Evolutionary conservation across 2,888 invertebrate species (phyloP).

Genomic region (Eupeodes latifasciatus): DNA sequence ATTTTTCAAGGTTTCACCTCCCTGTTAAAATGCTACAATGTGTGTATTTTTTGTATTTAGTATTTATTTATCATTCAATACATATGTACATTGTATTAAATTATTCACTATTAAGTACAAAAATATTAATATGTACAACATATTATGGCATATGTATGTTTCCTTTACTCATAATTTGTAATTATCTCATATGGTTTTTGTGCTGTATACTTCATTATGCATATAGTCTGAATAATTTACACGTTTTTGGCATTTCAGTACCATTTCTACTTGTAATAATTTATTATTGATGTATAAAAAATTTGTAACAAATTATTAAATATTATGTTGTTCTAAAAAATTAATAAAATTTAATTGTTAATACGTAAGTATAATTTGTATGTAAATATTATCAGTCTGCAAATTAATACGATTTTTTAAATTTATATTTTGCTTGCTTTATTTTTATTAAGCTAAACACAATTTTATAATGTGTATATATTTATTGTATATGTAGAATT

Average conservation of each 20-base stretch:
- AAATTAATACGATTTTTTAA: slow-evolving; percentile 68
- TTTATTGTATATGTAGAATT: slow-evolving; percentile 28
- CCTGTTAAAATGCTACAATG: slow-evolving; percentile 7
- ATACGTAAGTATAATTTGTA: slow-evolving; percentile 48
- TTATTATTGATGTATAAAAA: slow-evolving; percentile 36
- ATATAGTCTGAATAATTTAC: slow-evolving; percentile 42
- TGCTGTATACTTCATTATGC: slow-evolving; percentile 38
- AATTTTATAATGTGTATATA: slow-evolving; percentile 38
- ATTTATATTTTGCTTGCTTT: slow-evolving; percentile 43
- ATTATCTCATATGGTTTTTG: slow-evolving; percentile 21
- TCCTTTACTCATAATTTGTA: slow-evolving; percentile 37
- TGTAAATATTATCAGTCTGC: slow-evolving; percentile 73
- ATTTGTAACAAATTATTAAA: slow-evolving; percentile 51
- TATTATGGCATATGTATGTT: slow-evolving; percentile 47
- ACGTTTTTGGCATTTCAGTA: slow-evolving; percentile 12
- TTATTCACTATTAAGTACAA: slow-evolving; percentile 67
- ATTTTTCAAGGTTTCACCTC: slow-evolving; percentile 16
- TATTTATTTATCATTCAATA: slow-evolving; percentile 35
- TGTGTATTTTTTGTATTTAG: slow-evolving; percentile 7
- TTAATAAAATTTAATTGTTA: slow-evolving; percentile 44
- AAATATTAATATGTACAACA: slow-evolving; percentile 71
- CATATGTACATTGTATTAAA: slow-evolving; percentile 52
- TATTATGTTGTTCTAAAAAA: slow-evolving; percentile 32
- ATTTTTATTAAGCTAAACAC: slow-evolving; percentile 63
- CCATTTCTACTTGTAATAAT: slow-evolving; percentile 10